Evolutionary conservation across 2,113 vertebrate genomes (phyloP).

Genomic region (Bombycilla garrulus): DNA sequence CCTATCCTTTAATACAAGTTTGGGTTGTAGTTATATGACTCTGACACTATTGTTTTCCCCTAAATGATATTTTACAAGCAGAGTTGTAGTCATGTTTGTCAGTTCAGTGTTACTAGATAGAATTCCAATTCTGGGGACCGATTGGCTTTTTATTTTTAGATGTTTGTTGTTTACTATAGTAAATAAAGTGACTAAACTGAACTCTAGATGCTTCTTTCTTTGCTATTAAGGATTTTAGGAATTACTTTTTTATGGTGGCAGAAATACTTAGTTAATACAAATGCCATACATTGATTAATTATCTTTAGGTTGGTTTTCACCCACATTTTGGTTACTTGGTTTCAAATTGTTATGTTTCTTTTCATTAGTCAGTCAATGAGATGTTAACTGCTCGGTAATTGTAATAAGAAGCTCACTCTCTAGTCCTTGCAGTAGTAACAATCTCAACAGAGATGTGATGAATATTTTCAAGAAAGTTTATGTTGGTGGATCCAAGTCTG

Average conservation of each 20-base stretch:
- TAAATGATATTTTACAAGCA: neutral
- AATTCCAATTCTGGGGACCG: neutral
- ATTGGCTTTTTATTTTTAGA: neutral
- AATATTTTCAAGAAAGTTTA: neutral
- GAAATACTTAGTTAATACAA: neutral
- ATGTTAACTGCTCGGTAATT: neutral
- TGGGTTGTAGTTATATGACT: neutral
- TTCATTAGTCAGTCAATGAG: accelerated
- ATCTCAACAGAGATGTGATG: neutral
- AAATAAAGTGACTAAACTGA: neutral
- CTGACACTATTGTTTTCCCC: neutral
- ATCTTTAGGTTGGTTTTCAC: neutral
- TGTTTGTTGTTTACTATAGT: neutral
- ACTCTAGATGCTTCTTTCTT: neutral
- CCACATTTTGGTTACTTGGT: neutral
- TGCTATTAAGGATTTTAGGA: neutral
- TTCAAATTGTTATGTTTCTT: neutral
- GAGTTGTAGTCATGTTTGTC: neutral
- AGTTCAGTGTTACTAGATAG: neutral
- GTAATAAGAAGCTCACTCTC: neutral
- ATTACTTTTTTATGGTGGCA: neutral
- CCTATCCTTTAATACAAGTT: neutral
- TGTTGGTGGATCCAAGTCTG: neutral
- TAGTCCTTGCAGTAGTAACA: neutral
- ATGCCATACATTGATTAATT: neutral